phyloP scores from a whole-genome alignment of 2,113 vertebrate genomes.

The Brachypodius melanocephalos region DNA sequence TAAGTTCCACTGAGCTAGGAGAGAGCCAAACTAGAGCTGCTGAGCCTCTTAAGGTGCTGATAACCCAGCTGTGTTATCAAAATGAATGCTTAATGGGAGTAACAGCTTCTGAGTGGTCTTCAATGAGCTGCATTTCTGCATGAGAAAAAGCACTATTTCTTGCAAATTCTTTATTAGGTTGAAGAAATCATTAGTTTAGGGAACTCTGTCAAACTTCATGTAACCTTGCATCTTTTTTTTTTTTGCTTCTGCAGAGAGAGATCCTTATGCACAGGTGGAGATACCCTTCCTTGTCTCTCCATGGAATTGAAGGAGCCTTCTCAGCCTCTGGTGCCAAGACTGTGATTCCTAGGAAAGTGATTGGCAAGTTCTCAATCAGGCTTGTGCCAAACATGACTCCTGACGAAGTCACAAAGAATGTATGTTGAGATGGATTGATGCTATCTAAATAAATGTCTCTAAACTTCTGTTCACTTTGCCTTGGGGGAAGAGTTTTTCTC shows the following conservation, averaged over 20 bases:
- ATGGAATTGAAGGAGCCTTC: constrained; percentile 98
- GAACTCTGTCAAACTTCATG: not conserved
- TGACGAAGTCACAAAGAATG: constrained; percentile 83
- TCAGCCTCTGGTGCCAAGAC: constrained; percentile 88
- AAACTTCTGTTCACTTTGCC: not conserved
- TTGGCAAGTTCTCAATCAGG: constrained; percentile 95
- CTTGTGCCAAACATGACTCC: constrained; percentile 94
- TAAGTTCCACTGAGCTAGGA: not conserved
- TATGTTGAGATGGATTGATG: constrained; percentile 19
- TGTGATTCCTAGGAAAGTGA: constrained; percentile 92
- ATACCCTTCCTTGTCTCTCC: constrained; percentile 92
- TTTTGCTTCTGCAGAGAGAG: constrained; percentile 72
- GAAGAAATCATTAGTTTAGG: not conserved
- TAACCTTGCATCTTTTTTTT: not conserved
- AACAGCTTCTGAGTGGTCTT: not conserved
- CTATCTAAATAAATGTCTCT: not conserved
- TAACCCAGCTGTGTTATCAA: not conserved
- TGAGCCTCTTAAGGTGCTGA: not conserved
- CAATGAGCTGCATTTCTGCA: not conserved
- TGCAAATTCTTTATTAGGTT: not conserved
- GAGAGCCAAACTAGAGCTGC: not conserved
- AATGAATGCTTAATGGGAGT: not conserved
- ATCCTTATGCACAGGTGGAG: constrained; percentile 96
- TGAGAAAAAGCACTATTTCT: not conserved
- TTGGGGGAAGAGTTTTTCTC: not conserved